Base-by-base conservation (phyloP, 2,113 vertebrate genomes). In the Rhinopomastus cyanomelas region DNA sequence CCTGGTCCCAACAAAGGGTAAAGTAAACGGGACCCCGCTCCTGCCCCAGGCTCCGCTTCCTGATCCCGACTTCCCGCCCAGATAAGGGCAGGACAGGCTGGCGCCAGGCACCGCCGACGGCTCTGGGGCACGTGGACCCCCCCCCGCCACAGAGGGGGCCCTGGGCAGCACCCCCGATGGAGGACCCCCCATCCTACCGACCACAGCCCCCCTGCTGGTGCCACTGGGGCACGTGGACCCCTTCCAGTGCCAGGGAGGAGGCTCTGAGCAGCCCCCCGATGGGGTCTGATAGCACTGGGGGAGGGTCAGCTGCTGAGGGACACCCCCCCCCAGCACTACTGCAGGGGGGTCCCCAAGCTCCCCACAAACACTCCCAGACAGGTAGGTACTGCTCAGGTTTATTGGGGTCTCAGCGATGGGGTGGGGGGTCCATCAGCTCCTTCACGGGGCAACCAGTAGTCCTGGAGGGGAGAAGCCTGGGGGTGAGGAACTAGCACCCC, bases 61-160 rank as follows among this genome's bases (percentile, higher is more conserved):
- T 96, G 94, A 86, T 93, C 65, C 88, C 7, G 27, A 93, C 93
- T 96, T 96, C 95, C 93, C 25, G 59, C 62, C 3, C 78, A 95
- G 95, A 96, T 96, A 96, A 96, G 92, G n/a, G 74, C 62, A 77
- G 82, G 83, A 85, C 66, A 49, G 22, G 6, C 88, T 95, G 95
- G 95, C 90, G 93, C 95, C 94, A 93, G 82, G 86, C 8, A 17
- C 88, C 90, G 77, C 77, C 23, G 59, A 53, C 5, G 53, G 62
- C 62, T 53, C 93, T 16, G 12, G 23, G 65, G 23, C 8, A 4
- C 6, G 2, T 4, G 13, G 62, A 64, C 90, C 85, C 83, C 79
- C 86, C 67, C 56, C 18, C 14, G 3, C 37, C 22, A 7, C 67
- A 89, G 80, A 72, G 91, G 55, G 84, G 68, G 86, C 92, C 20